Conservation (phyloP, 2,888 invertebrate species). For the Heteromyza rotundicornis region DNA sequence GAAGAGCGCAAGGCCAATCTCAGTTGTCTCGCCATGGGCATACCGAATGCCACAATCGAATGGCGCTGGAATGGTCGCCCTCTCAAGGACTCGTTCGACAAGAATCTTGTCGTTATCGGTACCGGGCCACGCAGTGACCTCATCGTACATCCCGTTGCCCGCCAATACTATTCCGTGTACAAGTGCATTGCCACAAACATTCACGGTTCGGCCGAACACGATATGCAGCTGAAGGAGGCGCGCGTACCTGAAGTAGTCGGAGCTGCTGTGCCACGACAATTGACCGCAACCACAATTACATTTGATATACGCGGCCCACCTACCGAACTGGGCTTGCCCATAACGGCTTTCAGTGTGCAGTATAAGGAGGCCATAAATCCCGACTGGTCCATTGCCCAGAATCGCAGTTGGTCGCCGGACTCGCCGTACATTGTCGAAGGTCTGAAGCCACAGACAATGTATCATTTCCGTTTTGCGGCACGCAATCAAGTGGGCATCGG, state of each 20-base stretch:
- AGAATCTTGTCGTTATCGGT: conserved; percentile 67
- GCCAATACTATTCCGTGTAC: conserved; percentile 74
- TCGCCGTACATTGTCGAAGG: conserved; percentile 82
- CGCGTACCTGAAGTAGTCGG: conserved; percentile 71
- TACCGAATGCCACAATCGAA: conserved; percentile 90
- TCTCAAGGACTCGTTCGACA: conserved; percentile 64
- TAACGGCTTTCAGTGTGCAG: conserved; percentile 75
- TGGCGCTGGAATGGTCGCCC: conserved; percentile 74
- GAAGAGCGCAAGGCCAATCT: conserved; percentile 80
- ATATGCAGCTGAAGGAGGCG: conserved; percentile 78
- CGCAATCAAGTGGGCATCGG: conserved; percentile 83
- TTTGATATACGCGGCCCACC: conserved; percentile 80
- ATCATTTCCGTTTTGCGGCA: conserved; percentile 84
- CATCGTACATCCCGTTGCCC: conserved; percentile 72
- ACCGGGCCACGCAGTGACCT: conserved; percentile 77
- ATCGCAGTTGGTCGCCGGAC: conserved; percentile 81
- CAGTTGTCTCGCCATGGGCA: conserved; percentile 84
- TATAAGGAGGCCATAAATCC: conserved; percentile 73
- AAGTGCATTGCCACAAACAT: conserved; percentile 82
- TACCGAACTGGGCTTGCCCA: conserved; percentile 77
- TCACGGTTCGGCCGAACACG: conserved; percentile 72
- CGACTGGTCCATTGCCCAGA: conserved; percentile 73
- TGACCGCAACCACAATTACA: conserved; percentile 84
- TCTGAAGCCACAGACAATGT: conserved; percentile 76
- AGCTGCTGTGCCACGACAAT: conserved; percentile 71